Evolutionary conservation across 2,888 invertebrate species (phyloP).

Genomic region (Papilio demoleus): DNA sequence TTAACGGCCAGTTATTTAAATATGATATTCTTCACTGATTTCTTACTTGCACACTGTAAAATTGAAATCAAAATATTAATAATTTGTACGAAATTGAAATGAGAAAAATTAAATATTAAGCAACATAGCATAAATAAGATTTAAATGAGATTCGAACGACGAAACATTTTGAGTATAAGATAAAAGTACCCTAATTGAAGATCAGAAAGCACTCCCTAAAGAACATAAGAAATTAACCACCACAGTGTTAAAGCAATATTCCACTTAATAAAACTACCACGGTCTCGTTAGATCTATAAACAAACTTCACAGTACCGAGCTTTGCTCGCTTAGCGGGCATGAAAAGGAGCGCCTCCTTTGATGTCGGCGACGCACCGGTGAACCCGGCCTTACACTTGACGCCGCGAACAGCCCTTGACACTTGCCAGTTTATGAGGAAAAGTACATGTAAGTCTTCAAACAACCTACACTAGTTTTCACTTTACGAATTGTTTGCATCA

Average conservation of each 20-base stretch:
- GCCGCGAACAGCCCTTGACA: constrained; percentile 43
- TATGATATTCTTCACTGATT: not conserved
- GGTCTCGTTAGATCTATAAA: constrained; percentile 17
- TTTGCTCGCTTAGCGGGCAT: constrained; percentile 41
- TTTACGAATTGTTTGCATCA: constrained; percentile 1
- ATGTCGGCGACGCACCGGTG: constrained; percentile 39
- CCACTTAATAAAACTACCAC: constrained; percentile 20
- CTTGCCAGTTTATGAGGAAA: constrained; percentile 35
- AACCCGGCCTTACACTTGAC: constrained; percentile 43
- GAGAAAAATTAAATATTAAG: not conserved
- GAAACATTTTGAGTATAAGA: not conserved
- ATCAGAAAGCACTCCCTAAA: not conserved
- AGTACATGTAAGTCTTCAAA: constrained; percentile 19
- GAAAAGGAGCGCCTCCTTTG: constrained; percentile 43
- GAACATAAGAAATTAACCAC: not conserved
- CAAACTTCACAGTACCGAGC: constrained; percentile 23
- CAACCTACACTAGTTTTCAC: constrained; percentile 18
- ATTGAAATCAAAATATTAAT: not conserved
- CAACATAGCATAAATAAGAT: too few relatives aligned
- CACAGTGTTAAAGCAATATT: constrained; percentile 7
- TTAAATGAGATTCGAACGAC: too few relatives aligned
- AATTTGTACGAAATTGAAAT: not conserved
- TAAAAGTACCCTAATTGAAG: not conserved
- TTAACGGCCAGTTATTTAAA: not conserved
- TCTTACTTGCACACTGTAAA: not conserved